phyloP scores from a whole-genome alignment of 1,140 invertebrate species.

The Bombus vancouverensis region DNA sequence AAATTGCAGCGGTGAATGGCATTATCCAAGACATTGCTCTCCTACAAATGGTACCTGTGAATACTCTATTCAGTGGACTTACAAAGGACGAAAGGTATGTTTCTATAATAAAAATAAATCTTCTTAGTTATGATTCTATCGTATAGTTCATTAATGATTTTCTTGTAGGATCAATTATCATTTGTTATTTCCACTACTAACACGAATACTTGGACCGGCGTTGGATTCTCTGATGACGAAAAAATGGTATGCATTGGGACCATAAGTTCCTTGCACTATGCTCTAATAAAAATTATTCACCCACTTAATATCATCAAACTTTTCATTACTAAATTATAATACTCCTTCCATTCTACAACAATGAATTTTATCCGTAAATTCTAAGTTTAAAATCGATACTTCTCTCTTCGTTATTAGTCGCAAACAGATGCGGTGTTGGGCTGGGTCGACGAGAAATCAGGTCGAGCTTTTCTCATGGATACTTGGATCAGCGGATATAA shows the following conservation, averaged over 20 bases:
- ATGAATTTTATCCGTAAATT: neutral
- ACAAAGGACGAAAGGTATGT: constrained; percentile 84
- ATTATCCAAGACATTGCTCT: constrained; percentile 88
- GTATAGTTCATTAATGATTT: neutral
- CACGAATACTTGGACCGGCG: constrained; percentile 95
- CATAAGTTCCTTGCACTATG: neutral
- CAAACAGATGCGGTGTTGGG: constrained; percentile 93
- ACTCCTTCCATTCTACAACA: neutral
- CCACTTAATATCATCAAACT: neutral
- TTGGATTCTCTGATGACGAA: constrained; percentile 94
- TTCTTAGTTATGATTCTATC: neutral
- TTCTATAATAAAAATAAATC: neutral
- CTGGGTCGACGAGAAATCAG: constrained; percentile 90
- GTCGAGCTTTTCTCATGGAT: constrained; percentile 92
- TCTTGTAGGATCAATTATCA: constrained; percentile 87
- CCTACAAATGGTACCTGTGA: constrained; percentile 89
- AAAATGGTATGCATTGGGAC: constrained; percentile 86
- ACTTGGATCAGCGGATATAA: constrained; percentile 92
- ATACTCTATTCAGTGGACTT: constrained; percentile 93
- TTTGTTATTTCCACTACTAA: constrained; percentile 94
- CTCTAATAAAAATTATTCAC: neutral
- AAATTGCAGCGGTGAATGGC: constrained; percentile 90
- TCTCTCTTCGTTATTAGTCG: constrained; percentile 81
- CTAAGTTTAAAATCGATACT: neutral
- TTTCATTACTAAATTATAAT: neutral